phyloP scores from a whole-genome alignment of 2,113 vertebrate species.

The Physeter macrocephalus region DNA sequence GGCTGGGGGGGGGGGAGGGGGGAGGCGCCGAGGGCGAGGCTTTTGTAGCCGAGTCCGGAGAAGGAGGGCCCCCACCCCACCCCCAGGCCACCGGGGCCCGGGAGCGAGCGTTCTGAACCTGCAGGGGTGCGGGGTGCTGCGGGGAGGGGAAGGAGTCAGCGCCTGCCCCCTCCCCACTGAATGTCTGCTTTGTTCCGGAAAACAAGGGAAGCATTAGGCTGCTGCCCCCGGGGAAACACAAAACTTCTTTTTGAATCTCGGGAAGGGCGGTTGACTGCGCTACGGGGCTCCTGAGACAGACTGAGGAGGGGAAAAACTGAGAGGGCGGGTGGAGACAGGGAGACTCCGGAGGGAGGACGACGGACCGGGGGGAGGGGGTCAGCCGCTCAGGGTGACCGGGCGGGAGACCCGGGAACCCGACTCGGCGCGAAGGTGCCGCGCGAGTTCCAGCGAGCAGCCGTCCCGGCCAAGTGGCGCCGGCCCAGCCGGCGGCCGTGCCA shows the following conservation, averaged over 20 bases:
- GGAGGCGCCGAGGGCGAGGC: background rate
- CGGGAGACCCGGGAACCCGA: conserved; percentile 42
- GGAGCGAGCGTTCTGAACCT: conserved; percentile 39
- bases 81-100: background rate
- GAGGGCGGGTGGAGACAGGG: conserved; percentile 58
- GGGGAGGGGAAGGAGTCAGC: conserved; percentile 29
- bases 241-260: conserved; percentile 83
- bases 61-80: background rate
- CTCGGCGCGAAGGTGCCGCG: conserved; percentile 55
- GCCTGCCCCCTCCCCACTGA: conserved; percentile 77
- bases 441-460: conserved; percentile 55
- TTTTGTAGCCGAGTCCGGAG: background rate
- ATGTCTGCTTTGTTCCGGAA: conserved; percentile 84
- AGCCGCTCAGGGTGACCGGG: conserved; percentile 41
- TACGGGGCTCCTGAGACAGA: conserved; percentile 70
- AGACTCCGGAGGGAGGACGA: conserved; percentile 41
- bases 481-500: conserved; percentile 73
- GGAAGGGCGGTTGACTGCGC: conserved; percentile 73
- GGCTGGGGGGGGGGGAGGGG: background rate
- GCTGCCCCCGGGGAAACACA: conserved; percentile 81
- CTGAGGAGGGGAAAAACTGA: conserved; percentile 32
- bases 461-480: conserved; percentile 68
- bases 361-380: background rate
- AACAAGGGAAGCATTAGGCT: conserved; percentile 82
- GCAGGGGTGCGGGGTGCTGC: conserved; percentile 53